Conservation (phyloP, 2,113 vertebrate genomes). For the Mastomys natalensis region DNA sequence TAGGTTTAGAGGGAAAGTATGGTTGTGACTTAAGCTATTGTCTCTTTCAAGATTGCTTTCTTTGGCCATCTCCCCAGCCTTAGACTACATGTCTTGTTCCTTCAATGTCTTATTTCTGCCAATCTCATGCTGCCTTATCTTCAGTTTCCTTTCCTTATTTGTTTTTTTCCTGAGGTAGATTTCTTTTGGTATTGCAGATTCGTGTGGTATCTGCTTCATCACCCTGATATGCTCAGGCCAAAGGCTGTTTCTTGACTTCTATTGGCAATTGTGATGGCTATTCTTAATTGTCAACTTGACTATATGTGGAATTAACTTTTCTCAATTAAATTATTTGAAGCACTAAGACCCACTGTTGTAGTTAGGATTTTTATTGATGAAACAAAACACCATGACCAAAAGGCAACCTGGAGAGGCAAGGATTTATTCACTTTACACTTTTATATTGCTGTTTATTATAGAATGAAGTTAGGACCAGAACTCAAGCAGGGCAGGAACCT, state of each 20-base stretch:
- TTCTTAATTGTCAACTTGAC: neutral
- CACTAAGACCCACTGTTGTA: neutral
- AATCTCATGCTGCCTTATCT: neutral
- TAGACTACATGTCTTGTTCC: neutral
- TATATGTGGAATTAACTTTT: neutral
- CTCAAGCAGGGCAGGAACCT: neutral
- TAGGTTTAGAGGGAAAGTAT: constrained; percentile 1
- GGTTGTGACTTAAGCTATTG: neutral
- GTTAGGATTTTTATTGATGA: neutral
- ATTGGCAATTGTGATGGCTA: neutral
- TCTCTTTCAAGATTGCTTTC: neutral
- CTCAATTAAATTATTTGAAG: neutral
- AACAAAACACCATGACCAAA: neutral
- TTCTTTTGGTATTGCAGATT: neutral
- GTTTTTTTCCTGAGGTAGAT: neutral
- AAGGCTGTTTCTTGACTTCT: neutral
- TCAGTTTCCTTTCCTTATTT: neutral
- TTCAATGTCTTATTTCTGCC: neutral
- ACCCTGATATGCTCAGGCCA: neutral
- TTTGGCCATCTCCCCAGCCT: neutral
- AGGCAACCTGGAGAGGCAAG: neutral
- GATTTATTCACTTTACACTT: neutral
- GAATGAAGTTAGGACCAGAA: neutral
- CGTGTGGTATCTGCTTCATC: neutral
- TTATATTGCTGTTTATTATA: neutral